Percentiles rank a stretch among this genome's conserved stretches.
Conservation (phyloP, 1,140 invertebrate genomes). For the Magallana gigas region DNA sequence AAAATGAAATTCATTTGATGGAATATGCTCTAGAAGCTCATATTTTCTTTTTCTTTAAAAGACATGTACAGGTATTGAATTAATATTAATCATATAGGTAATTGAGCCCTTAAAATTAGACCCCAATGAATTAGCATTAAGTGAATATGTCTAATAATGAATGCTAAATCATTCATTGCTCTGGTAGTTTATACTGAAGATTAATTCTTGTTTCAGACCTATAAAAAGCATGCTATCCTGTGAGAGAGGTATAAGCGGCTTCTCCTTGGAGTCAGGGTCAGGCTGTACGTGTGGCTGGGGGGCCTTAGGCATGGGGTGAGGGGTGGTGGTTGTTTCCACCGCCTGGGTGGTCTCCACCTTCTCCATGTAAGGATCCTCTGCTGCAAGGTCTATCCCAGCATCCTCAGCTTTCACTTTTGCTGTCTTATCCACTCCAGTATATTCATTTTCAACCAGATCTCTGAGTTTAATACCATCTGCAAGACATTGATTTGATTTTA, state of each 20-base stretch:
- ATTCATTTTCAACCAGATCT: conserved; percentile 8
- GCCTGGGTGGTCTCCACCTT: neutral
- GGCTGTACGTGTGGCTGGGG: conserved; percentile 27
- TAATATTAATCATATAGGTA: too few relatives aligned
- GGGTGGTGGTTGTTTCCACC: neutral
- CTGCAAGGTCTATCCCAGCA: conserved; percentile 34
- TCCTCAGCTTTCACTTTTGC: conserved; percentile 16
- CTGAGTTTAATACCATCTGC: conserved; percentile 1
- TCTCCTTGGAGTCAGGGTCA: neutral
- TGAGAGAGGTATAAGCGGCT: conserved; percentile 9
- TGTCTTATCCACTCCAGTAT: neutral
- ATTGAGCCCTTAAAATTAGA: too few relatives aligned
- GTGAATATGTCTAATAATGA: too few relatives aligned
- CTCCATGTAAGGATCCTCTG: conserved; percentile 33
- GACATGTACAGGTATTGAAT: too few relatives aligned
- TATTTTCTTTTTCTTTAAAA: too few relatives aligned
- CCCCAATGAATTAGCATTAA: too few relatives aligned
- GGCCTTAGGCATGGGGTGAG: conserved; percentile 6
- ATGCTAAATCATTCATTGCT: too few relatives aligned
- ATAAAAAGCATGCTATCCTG: conserved; percentile 11
- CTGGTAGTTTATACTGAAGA: too few relatives aligned
- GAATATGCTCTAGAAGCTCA: too few relatives aligned
- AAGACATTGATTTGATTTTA: neutral
- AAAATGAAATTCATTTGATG: too few relatives aligned
- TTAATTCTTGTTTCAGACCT: neutral